Percentiles rank a stretch among this genome's conserved stretches.
These are phyloP conservation scores for Drosophila aldrichi DNA, from an alignment of 2,888 invertebrate genomes.

Conservation along the genomic window DNA sequence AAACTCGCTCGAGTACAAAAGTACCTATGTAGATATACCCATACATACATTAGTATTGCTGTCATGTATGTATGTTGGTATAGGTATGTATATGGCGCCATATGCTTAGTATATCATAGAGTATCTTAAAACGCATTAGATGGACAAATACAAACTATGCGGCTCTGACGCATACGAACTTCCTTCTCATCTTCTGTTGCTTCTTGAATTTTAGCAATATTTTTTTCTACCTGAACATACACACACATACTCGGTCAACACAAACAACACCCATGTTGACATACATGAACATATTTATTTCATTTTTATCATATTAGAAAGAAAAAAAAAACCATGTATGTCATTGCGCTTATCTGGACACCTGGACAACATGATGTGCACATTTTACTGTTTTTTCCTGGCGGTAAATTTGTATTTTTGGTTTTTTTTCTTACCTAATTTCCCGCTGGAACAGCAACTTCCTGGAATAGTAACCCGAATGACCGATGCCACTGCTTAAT, in stretches of 20 bases:
- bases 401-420: conserved; percentile 34
- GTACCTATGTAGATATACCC: not conserved
- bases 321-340: conserved; percentile 12
- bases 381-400: conserved; percentile 42
- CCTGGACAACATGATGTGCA: conserved; percentile 55
- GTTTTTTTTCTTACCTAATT: conserved; percentile 13
- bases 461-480: not conserved
- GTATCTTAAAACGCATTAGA: conserved; percentile 35
- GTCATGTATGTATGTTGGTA: conserved; percentile 9
- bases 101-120: not conserved
- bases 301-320: conserved; percentile 28
- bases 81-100: conserved; percentile 21
- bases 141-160: conserved; percentile 5
- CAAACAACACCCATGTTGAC: not conserved
- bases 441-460: conserved; percentile 22
- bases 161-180: conserved; percentile 45
- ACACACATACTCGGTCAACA: not conserved
- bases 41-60: conserved; percentile 1
- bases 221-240: conserved; percentile 26
- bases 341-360: conserved; percentile 36
- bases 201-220: conserved; percentile 4
- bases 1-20: conserved; percentile 5
- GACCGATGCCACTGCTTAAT: not conserved
- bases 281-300: conserved; percentile 7
- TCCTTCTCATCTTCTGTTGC: conserved; percentile 3